A percentile compares a stretch with the other conserved stretches of the same genome.
Conservation (phyloP, 2,797 vertebrate genomes). For the Anabas testudineus region DNA sequence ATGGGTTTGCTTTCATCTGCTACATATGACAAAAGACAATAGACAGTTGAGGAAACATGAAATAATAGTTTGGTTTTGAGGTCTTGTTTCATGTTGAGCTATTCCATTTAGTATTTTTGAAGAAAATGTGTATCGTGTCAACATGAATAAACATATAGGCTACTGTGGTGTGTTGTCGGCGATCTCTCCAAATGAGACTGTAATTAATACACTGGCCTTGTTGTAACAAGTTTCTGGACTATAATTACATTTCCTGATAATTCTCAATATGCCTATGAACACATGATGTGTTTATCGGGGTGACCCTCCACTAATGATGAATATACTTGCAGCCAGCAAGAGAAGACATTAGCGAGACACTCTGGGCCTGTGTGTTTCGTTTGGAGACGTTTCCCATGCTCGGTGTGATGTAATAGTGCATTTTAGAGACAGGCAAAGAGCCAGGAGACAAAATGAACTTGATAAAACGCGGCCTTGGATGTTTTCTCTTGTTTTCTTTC, state of each 20-base stretch:
- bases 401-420: slow-evolving; percentile 81
- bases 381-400: slow-evolving; percentile 81
- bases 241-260: slow-evolving; percentile 21
- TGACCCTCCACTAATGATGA: slow-evolving; percentile 57
- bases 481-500: slow-evolving; percentile 79
- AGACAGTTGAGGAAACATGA: slow-evolving; percentile 46
- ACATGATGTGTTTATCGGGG: slow-evolving; percentile 6
- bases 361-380: slow-evolving; percentile 52
- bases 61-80: slow-evolving; percentile 65
- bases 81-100: slow-evolving; percentile 56
- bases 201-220: slow-evolving; percentile 19
- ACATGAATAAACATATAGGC: slow-evolving; percentile 33
- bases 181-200: slow-evolving; percentile 14
- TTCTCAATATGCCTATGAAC: slow-evolving; percentile 8
- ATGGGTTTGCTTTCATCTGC: slow-evolving; percentile 46
- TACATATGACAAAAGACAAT: too few relatives aligned
- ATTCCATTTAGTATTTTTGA: slow-evolving; percentile 50
- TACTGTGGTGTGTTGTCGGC: slow-evolving; percentile 50
- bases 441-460: slow-evolving; percentile 75
- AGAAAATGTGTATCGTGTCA: slow-evolving; percentile 47
- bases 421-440: slow-evolving; percentile 80
- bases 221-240: slow-evolving; percentile 23
- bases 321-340: slow-evolving; percentile 47
- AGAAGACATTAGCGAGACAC: slow-evolving; percentile 63
- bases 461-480: slow-evolving; percentile 81